Conservation (phyloP, 2,888 invertebrate genomes). For the Heterodera filipjevi region DNA sequence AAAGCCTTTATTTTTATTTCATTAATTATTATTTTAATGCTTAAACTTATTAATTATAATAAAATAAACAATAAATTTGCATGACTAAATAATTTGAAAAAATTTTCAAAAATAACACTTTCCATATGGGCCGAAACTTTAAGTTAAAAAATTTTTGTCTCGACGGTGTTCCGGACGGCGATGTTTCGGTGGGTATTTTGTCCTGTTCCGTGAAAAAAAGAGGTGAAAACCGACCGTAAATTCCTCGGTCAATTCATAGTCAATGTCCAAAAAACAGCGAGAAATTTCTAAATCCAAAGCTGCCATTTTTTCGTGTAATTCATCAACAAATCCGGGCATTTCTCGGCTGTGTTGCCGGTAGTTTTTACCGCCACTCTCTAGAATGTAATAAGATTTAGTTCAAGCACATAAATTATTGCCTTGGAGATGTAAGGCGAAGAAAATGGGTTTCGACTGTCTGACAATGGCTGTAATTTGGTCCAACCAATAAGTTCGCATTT, state of each 20-base stretch:
- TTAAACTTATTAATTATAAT: no score
- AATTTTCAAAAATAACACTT: no score
- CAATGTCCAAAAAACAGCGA: constrained; percentile 54
- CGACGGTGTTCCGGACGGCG: no score
- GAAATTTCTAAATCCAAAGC: constrained; percentile 43
- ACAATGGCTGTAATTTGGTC: constrained; percentile 28
- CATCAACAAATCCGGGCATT: constrained; percentile 51
- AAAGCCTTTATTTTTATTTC: no score
- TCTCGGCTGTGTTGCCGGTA: constrained; percentile 48
- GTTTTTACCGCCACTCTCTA: constrained; percentile 60
- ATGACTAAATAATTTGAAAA: no score
- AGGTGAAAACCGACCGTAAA: constrained; percentile 48
- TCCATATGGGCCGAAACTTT: no score
- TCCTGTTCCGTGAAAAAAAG: no score
- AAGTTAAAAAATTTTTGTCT: no score
- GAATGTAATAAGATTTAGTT: constrained; percentile 2
- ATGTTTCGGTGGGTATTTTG: no score
- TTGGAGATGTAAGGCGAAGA: constrained; percentile 34
- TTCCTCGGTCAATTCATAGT: constrained; percentile 49
- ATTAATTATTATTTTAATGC: no score
- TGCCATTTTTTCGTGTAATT: constrained; percentile 43
- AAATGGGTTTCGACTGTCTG: not conserved
- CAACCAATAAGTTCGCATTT: constrained; percentile 36
- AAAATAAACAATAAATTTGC: no score
- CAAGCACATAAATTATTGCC: not conserved